Evolutionary conservation across 1,140 invertebrate species (phyloP), one percentile per base, ranked within the genome.

Genomic region (Caenorhabditis remanei): DNA sequence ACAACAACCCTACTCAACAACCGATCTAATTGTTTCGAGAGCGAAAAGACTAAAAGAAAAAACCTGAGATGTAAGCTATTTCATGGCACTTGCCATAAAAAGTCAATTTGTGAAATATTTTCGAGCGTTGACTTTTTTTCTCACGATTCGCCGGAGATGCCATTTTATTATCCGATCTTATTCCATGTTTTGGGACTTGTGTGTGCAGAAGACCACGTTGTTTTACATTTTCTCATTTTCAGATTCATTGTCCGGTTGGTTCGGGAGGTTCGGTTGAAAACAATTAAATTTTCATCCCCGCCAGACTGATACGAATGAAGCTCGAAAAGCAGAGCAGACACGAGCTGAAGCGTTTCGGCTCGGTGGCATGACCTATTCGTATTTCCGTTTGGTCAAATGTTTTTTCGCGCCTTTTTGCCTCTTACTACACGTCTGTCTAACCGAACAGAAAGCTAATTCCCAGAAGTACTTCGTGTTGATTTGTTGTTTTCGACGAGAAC

Each of bases 391-490:
- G 71, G 71, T 79, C 71, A 79, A 79, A 79, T 79, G 71, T 79
- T 79, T 79, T 79, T 79, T 50, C 43, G 46, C 46, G 46, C 71
- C 46, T 79, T 79, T 50, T 24, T 50, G 46, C 21, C 43, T 21
- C n/a, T 24, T 58, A 71, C 71, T 79, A 53, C 71, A 79, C 19
- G 61, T 40, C 61, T 21, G 61, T 14, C 21, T 24, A 79, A 50
- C 46, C 46, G 46, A 50, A 79, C 71, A 19, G 71, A 48, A 14
- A 48, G 71, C 46, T 79, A 71, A 79, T 79, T 79, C 71, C 71
- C 71, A 79, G 71, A 79, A 79, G 71, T 79, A 79, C 71, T 79
- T 79, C 53, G 32, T 48, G 71, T 79, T 79, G 71, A 79, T 79
- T 79, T 79, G 71, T 79, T 79, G 71, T 79, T 79, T n/a, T 79